A percentile compares a stretch with the other conserved stretches of the same genome.
phyloP scores from a whole-genome alignment of 2,797 vertebrate genomes.

The Rousettus madagascariensis region DNA sequence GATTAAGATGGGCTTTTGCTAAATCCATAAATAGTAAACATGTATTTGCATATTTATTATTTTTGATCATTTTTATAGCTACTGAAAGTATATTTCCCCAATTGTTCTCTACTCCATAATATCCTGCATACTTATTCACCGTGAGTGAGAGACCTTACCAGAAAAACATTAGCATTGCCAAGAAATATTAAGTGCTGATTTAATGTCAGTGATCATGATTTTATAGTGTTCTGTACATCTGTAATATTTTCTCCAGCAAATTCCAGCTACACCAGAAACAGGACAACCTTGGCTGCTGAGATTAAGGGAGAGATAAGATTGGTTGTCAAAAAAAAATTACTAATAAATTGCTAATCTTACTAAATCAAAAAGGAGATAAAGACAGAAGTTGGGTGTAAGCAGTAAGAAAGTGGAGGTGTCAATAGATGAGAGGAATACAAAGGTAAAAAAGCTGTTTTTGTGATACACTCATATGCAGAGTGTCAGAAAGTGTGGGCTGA shows the following conservation, averaged over 20 bases:
- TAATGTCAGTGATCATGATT: neutral
- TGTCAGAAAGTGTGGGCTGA: neutral
- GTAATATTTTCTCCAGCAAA: neutral
- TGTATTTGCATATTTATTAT: neutral
- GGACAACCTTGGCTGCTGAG: neutral
- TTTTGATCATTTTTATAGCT: constrained; percentile 10
- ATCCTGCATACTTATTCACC: neutral
- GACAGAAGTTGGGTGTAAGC: neutral
- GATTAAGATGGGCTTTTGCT: neutral
- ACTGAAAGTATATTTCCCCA: neutral
- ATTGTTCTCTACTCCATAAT: neutral
- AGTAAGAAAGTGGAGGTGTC: neutral
- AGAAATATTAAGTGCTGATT: neutral
- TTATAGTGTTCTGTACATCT: neutral
- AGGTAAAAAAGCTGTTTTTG: neutral
- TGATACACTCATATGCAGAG: neutral
- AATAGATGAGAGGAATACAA: neutral
- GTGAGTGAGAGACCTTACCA: neutral
- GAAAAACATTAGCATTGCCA: neutral
- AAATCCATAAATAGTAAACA: neutral
- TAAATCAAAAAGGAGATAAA: neutral
- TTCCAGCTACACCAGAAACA: neutral
- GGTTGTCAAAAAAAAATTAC: neutral
- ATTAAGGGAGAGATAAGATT: neutral
- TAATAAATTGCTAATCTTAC: neutral